Evolutionary conservation across 2,113 vertebrate genomes (phyloP).

Genomic region (Sorex fumeus): DNA sequence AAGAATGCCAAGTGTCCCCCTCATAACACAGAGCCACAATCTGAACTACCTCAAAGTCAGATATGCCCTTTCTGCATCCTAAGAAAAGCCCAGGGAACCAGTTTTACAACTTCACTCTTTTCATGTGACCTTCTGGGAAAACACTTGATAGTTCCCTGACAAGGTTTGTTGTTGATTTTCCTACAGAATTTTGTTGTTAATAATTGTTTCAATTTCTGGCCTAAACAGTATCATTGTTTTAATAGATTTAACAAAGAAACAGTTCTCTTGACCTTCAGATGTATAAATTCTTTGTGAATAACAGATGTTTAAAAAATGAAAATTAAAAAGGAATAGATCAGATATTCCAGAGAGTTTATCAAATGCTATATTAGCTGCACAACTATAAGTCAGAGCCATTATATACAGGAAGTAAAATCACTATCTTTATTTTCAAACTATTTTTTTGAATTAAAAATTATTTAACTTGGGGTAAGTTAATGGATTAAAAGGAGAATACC

Average conservation of each 20-base stretch:
- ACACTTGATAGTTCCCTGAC: neutral
- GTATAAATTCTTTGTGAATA: slow-evolving; percentile 31
- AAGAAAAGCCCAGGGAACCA: slow-evolving; percentile 66
- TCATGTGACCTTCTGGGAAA: neutral
- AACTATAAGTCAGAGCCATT: neutral
- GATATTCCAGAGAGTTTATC: neutral
- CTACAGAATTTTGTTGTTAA: slow-evolving; percentile 50
- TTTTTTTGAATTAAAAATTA: slow-evolving; percentile 58
- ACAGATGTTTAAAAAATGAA: slow-evolving; percentile 24
- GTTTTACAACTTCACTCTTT: slow-evolving; percentile 21
- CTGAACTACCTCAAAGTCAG: slow-evolving; percentile 64
- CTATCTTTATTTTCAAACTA: slow-evolving; percentile 48
- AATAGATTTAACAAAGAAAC: slow-evolving; percentile 39
- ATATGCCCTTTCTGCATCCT: slow-evolving; percentile 45
- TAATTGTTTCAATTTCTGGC: slow-evolving; percentile 41
- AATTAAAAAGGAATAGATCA: slow-evolving; percentile 6
- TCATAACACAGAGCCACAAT: slow-evolving; percentile 63
- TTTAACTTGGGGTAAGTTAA: slow-evolving; percentile 1
- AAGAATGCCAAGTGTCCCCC: slow-evolving; percentile 69
- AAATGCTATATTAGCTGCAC: neutral
- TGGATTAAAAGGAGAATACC: neutral
- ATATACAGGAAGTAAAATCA: slow-evolving; percentile 9
- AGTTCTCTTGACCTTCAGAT: slow-evolving; percentile 28
- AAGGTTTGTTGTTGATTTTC: neutral
- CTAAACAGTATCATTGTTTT: slow-evolving; percentile 34